phyloP scores from a whole-genome alignment of 2,113 vertebrate species.

The Triplophysa tibetana region DNA sequence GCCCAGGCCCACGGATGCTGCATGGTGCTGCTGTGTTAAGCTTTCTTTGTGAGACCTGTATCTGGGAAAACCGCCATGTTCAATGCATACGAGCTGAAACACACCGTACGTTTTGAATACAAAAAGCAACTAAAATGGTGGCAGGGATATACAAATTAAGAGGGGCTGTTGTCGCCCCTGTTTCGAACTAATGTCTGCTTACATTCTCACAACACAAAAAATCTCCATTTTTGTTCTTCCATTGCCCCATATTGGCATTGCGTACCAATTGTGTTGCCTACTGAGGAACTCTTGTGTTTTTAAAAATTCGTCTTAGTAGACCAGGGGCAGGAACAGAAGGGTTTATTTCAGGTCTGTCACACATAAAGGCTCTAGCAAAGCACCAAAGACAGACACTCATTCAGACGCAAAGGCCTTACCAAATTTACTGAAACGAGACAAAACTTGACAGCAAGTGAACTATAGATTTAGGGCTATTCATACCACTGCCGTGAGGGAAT shows the following conservation, averaged over 20 bases:
- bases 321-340: conserved; percentile 29
- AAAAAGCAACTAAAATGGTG: conserved; percentile 47
- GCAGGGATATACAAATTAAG: conserved; percentile 45
- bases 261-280: conserved; percentile 31
- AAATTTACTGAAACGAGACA: conserved; percentile 56
- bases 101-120: conserved; percentile 43
- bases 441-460: conserved; percentile 59
- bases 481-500: conserved; percentile 57
- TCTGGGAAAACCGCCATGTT: conserved; percentile 52
- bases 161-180: conserved; percentile 40
- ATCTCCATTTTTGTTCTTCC: conserved; percentile 35
- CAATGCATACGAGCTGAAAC: conserved; percentile 35
- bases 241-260: conserved; percentile 27
- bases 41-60: conserved; percentile 47
- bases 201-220: conserved; percentile 9
- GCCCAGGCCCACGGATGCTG: conserved; percentile 56
- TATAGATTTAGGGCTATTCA: conserved; percentile 60
- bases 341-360: conserved; percentile 24
- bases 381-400: conserved; percentile 51
- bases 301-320: conserved; percentile 6
- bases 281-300: conserved; percentile 33
- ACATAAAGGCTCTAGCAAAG: conserved; percentile 29
- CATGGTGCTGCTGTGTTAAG: conserved; percentile 57
- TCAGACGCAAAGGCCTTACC: conserved; percentile 45
- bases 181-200: conserved; percentile 25